Base-by-base conservation (phyloP, 2,797 vertebrate species). In the Eurystomus glaucurus region DNA sequence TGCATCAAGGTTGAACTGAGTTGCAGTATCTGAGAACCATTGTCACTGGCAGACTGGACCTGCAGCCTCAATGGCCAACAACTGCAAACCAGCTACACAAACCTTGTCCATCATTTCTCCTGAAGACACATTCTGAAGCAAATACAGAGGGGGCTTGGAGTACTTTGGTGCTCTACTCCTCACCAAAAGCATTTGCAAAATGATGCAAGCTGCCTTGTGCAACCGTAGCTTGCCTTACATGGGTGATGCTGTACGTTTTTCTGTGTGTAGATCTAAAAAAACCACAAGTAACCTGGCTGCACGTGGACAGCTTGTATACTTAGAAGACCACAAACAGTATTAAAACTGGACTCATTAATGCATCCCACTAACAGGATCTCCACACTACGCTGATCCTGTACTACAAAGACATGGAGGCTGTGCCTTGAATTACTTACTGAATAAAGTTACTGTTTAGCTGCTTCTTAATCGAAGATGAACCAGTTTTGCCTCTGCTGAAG, bases 1-100 rank as follows among this genome's bases (percentile, higher is more conserved):
- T 0, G 0, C 51, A 85, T 54, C n/a, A 33, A 26, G 25, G 26
- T 15, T 58, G 22, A 17, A 69, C n/a, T 7, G 31, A 55, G 23
- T 10, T 57, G 57, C 52, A 84, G 50, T 45, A 52, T 55, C n/a
- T 60, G 52, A 90, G 48, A 80, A 35, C 26, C 3, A 3, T 1
- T 66, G 58, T 23, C 83, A 62, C 22, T 23, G 51, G 7, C 2
- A 14, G 15, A 18, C 3, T n/a, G n/a, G 60, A 60, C 25, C 10
- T 48, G 54, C 54, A 90, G 25, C 21, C 62, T 14, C 26, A 16
- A 7, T 1, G 11, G 5, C 25, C 58, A 76, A 18, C 65, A 68
- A 9, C 20, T 35, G 37, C 58, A 88, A 79, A 62, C 5, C 69
- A 89, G 15, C 33, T 41, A 35, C 12, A 69, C 10, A 62, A 82